Evolutionary conservation across 92 coral and sea anemone genomes (phyloP).

Genomic region (Chrysogorgia sp.): DNA sequence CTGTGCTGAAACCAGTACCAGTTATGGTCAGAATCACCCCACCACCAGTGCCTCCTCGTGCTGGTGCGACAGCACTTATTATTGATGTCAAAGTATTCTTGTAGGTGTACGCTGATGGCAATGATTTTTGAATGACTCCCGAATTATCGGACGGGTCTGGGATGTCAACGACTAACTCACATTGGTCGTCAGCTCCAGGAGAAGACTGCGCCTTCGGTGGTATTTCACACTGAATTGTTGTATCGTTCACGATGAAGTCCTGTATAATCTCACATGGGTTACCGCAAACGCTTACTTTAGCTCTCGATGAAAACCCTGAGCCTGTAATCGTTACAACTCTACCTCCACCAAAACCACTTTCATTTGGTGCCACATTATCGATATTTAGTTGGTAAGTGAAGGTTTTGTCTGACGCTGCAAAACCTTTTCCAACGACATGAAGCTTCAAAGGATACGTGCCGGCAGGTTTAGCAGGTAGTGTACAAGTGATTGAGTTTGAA

Average conservation of each 20-base stretch:
- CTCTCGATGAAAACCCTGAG: conserved; percentile 55
- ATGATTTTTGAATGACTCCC: background rate
- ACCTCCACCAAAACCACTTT: conserved; percentile 86
- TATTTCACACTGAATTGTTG: conserved; percentile 74
- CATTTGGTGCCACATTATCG: conserved; percentile 46
- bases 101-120: conserved; percentile 67
- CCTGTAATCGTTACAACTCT: conserved; percentile 67
- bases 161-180: conserved; percentile 49
- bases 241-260: conserved; percentile 41
- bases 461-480: conserved; percentile 54
- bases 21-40: conserved; percentile 73
- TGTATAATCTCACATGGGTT: conserved; percentile 55
- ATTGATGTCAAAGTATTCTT: conserved; percentile 55
- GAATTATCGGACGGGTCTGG: conserved; percentile 42
- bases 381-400: conserved; percentile 68
- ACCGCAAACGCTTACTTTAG: conserved; percentile 71
- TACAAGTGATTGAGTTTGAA: conserved; percentile 54
- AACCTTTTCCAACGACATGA: conserved; percentile 75
- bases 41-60: conserved; percentile 94
- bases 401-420: conserved; percentile 50
- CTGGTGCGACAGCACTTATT: conserved; percentile 65
- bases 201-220: conserved; percentile 64
- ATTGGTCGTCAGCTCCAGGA: conserved; percentile 56
- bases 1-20: conserved; percentile 77
- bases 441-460: conserved; percentile 65